Evolutionary conservation across 2,888 invertebrate genomes (phyloP), one percentile per base, ranked within the genome.

Genomic region (Nymphalis urticae): DNA sequence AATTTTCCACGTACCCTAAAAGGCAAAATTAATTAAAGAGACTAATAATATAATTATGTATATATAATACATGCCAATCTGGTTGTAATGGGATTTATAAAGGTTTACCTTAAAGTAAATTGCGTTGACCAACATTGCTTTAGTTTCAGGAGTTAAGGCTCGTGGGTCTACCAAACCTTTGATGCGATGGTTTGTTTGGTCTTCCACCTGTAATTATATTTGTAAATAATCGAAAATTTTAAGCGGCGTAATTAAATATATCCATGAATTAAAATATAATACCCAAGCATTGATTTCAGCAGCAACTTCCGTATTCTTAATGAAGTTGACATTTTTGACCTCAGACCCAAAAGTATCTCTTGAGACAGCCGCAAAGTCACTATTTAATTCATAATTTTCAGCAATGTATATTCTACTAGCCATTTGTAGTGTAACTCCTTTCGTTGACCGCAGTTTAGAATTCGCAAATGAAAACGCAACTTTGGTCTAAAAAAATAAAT

Each of bases 211-310:
- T 4, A 78, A 82, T 56, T 10, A 36, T 50, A 27, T 47, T 48
- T 24, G 27, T 4, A 24, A 19, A 13, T 21, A 42, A 53, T 24
- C 13, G 42, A 42, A 13, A 0, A 3, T 2, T 3, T 42, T 42
- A 13, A 13, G 13, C 13, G 2, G 13, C 10, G 42, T 42, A 19
- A 48, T 59, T 9, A 21, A 9, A 9, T 19, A 7, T 19, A 10
- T 19, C 5, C 19, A 19, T 4, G 2, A 10, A 21, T 21, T 21
- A 3, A 1, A 10, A 51, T 51, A 32, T n/a, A n/a, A 77, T 81
- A 91, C 97, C 97, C 97, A 98, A 0, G 81, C 71, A 80, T 98
- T 98, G 62, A 99, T 97, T 10, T 84, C 88, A 0, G 86, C 75
- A 0, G 93, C 93, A 2, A 94, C 90, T 9, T 80, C 82, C 0